These are phyloP conservation scores for Sphaerophoria rueppellii DNA, from an alignment of 2,888 invertebrate genomes.

Conservation along the genomic window DNA sequence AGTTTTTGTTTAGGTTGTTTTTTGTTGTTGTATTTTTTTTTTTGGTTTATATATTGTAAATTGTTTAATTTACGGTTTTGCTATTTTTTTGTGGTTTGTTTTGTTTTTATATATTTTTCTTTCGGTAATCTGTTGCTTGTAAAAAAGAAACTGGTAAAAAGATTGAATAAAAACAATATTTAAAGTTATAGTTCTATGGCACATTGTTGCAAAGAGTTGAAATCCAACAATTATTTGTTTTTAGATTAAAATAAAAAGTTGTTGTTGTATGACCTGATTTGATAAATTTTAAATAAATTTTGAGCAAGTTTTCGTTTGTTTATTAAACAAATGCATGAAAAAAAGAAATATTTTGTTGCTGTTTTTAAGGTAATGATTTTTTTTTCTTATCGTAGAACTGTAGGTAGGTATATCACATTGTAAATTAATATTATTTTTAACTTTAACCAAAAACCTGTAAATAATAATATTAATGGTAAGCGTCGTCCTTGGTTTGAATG, in stretches of 20 bases:
- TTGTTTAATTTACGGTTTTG: constrained; percentile 69
- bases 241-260: constrained; percentile 66
- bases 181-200: constrained; percentile 74
- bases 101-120: constrained; percentile 54
- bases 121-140: constrained; percentile 71
- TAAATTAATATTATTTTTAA: constrained; percentile 21
- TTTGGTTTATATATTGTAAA: constrained; percentile 49
- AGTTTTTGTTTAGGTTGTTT: constrained; percentile 37
- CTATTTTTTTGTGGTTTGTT: constrained; percentile 73
- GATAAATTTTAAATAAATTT: constrained; percentile 11
- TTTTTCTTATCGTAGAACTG: constrained; percentile 20
- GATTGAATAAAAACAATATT: constrained; percentile 72
- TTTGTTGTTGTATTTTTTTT: constrained; percentile 47
- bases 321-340: constrained; percentile 27
- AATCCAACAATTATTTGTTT: constrained; percentile 46
- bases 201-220: constrained; percentile 72
- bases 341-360: constrained; percentile 5
- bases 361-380: constrained; percentile 16
- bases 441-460: background rate
- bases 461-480: no score
- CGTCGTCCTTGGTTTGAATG: no score
- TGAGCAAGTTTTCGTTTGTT: constrained; percentile 25
- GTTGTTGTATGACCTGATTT: constrained; percentile 37
- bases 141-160: constrained; percentile 74
- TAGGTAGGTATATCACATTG: constrained; percentile 49